Evolutionary conservation across 2,888 invertebrate species (phyloP), one percentile per base, ranked within the genome.

Genomic region (Odontocerum albicorne): DNA sequence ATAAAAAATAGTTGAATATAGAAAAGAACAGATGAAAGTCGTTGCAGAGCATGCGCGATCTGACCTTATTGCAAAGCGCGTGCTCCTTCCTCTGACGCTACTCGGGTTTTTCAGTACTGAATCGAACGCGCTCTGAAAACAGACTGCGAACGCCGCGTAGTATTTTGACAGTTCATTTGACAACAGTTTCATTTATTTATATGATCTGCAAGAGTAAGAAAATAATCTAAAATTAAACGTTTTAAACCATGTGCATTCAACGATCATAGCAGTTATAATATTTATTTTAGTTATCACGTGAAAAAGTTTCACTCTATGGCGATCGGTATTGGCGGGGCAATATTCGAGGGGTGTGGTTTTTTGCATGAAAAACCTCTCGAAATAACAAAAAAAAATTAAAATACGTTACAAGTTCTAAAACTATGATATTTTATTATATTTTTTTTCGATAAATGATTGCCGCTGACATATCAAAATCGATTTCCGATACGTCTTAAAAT

Each of bases 91-190:
- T 12, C 46, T 22, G 40, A 39, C 32, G 22, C 17, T 22, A 22
- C 40, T 39, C 49, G 49, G 49, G 54, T 54, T 39, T 52, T 42
- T 54, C 55, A 55, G 55, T 55, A 27, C 36, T 7, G 15, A 43
- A 36, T 13, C 49, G 55, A 13, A 19, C 45, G 45, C n/a, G 2
- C 35, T 13, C 35, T 20, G 35, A 16, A 31, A 44, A 33, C 12
- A 20, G 20, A 8, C 32, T 12, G 45, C 20, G n/a, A 33, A 13
- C 33, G 16, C 31, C 33, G 33, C 33, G 6, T 8, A 8, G 10
- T 1, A 32, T 45, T 45, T 35, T 45, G 45, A 45, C 45, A 45
- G 45, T 17, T 45, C 44, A 12, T 12, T 15, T 27, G 20, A 15
- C 35, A 35, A 35, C 7, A 12, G 7, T n/a, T n/a, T n/a, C n/a